These are phyloP conservation scores for Spatulosminthurus flaviceps DNA, from an alignment of 2,888 invertebrate genomes.

Conservation along the genomic window DNA sequence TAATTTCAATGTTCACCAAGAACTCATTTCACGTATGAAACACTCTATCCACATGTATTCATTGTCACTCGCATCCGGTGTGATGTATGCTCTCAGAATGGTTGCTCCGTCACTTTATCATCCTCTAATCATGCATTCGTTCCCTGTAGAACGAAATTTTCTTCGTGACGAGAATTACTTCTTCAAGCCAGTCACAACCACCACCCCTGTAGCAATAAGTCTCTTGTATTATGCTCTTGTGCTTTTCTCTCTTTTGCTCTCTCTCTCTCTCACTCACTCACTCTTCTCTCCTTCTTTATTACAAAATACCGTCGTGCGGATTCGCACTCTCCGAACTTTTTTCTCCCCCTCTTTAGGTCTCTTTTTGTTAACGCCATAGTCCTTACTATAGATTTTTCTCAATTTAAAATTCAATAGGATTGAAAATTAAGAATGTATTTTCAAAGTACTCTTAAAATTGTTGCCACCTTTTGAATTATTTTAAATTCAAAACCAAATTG, in stretches of 20 bases:
- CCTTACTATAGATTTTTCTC: background rate
- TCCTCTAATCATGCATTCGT: constrained; percentile 46
- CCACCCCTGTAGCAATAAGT: constrained; percentile 14
- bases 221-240: background rate
- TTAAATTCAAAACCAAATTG: background rate
- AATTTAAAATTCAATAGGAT: background rate
- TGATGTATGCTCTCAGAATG: constrained; percentile 36
- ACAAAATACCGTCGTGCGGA: background rate
- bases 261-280: background rate
- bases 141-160: constrained; percentile 46
- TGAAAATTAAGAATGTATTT: background rate
- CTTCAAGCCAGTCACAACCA: constrained; percentile 22
- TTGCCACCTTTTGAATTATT: background rate
- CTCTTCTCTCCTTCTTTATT: background rate
- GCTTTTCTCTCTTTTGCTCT: background rate
- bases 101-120: constrained; percentile 44
- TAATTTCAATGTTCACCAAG: constrained; percentile 36
- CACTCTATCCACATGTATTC: constrained; percentile 37
- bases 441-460: background rate
- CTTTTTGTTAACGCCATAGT: background rate
- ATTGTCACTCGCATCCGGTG: constrained; percentile 46
- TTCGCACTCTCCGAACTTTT: background rate
- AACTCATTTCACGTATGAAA: constrained; percentile 31
- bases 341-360: background rate
- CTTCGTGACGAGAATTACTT: constrained; percentile 46